Conservation (phyloP, 2,888 invertebrate genomes). For the Anagyrus pseudococci region DNA sequence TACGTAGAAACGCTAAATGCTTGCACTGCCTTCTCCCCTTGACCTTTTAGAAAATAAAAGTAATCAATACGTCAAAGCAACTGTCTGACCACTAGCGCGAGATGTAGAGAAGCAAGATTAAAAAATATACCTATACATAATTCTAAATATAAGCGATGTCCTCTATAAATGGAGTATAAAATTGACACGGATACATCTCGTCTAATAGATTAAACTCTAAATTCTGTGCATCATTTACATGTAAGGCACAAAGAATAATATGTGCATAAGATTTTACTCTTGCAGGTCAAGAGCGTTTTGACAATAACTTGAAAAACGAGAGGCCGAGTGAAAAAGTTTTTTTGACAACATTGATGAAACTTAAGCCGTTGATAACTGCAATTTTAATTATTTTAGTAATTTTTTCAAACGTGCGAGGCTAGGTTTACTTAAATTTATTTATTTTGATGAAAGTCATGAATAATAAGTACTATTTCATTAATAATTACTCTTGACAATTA, state of each 20-base stretch:
- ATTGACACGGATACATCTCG: slow-evolving; percentile 15
- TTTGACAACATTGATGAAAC: too few relatives aligned
- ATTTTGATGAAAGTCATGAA: too few relatives aligned
- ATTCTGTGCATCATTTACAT: slow-evolving; percentile 10
- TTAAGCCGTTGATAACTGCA: too few relatives aligned
- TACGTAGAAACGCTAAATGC: slow-evolving; percentile 47
- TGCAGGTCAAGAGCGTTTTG: slow-evolving; percentile 52
- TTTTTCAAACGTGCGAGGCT: too few relatives aligned
- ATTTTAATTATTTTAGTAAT: too few relatives aligned
- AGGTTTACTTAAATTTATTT: too few relatives aligned
- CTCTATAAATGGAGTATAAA: slow-evolving; percentile 17
- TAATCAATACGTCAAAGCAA: slow-evolving; percentile 37
- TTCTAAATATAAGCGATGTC: slow-evolving; percentile 21
- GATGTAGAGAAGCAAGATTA: background rate
- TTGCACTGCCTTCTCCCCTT: slow-evolving; percentile 54
- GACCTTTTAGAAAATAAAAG: slow-evolving; percentile 42
- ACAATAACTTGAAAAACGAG: slow-evolving; percentile 11
- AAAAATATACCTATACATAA: slow-evolving; percentile 16
- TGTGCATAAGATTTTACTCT: slow-evolving; percentile 42
- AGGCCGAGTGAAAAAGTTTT: too few relatives aligned
- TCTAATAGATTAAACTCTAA: background rate
- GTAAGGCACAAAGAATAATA: slow-evolving; percentile 7
- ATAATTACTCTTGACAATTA: too few relatives aligned
- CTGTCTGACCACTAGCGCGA: slow-evolving; percentile 43
- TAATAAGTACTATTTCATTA: too few relatives aligned